These are phyloP conservation scores for Galeopsomyia nigrocyanea DNA, from an alignment of 2,888 invertebrate species.

Conservation along the genomic window DNA sequence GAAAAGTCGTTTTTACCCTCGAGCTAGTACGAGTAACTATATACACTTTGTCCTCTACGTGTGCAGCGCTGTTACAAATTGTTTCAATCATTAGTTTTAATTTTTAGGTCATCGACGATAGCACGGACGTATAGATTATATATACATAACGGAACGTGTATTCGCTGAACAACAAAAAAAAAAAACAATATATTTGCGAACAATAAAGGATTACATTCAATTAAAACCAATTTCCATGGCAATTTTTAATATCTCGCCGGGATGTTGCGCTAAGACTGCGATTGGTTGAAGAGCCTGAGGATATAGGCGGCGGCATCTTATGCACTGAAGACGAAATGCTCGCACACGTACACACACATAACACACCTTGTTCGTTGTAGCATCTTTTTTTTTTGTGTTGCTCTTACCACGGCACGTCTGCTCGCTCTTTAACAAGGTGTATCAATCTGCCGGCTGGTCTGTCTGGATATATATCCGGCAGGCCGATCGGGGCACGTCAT, in stretches of 20 bases:
- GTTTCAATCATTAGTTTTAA: no score
- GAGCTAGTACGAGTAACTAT: background rate
- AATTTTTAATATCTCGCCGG: conserved; percentile 11
- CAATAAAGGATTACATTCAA: background rate
- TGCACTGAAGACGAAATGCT: no score
- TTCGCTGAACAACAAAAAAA: background rate
- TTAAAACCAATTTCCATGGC: conserved; percentile 13
- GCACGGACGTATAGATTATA: no score
- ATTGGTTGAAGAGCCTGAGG: no score
- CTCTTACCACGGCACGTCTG: conserved; percentile 15
- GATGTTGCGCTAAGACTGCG: no score
- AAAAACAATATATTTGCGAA: no score
- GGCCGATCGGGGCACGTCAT: conserved; percentile 51
- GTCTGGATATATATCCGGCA: conserved; percentile 51
- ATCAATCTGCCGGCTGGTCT: conserved; percentile 56
- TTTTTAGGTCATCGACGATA: no score
- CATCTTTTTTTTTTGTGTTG: background rate
- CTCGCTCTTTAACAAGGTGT: conserved; percentile 57
- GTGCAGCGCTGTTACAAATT: no score
- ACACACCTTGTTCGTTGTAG: background rate
- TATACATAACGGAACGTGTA: no score
- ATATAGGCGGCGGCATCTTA: no score
- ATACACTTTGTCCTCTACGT: no score
- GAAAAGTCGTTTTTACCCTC: conserved; percentile 25
- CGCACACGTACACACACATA: background rate